These are phyloP conservation scores for Malurus melanocephalus DNA, from an alignment of 2,113 vertebrate genomes.

Conservation along the genomic window DNA sequence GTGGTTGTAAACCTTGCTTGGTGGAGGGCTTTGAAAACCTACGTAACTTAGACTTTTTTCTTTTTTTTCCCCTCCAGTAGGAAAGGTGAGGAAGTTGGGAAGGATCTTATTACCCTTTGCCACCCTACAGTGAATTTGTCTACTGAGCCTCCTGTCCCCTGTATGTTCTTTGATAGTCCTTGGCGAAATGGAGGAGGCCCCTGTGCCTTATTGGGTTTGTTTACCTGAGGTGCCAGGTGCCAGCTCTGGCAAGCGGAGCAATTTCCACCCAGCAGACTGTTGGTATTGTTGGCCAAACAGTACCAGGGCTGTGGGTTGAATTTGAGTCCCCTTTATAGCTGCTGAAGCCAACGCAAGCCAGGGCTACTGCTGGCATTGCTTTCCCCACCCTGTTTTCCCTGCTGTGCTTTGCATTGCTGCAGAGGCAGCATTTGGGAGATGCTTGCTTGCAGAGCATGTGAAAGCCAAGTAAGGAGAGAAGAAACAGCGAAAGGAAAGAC, in stretches of 20 bases:
- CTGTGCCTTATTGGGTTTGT: rapidly evolving
- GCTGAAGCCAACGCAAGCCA: rapidly evolving
- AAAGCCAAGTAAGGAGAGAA: background rate
- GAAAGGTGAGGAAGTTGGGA: background rate
- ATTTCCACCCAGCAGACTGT: background rate
- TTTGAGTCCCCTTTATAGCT: background rate
- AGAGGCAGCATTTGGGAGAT: background rate
- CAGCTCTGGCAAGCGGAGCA: background rate
- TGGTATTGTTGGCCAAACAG: background rate
- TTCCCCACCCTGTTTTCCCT: background rate
- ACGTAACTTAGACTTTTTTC: rapidly evolving
- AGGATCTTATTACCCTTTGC: background rate
- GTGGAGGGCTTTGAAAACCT: background rate
- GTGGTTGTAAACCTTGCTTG: background rate
- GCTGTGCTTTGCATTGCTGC: background rate
- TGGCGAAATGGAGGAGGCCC: background rate
- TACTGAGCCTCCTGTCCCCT: rapidly evolving
- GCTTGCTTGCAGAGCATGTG: background rate
- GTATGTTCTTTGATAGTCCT: background rate
- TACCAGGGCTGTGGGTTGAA: rapidly evolving
- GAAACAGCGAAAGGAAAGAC: background rate
- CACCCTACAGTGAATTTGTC: background rate
- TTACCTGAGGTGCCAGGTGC: background rate
- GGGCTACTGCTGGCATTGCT: rapidly evolving
- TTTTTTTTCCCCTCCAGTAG: rapidly evolving